Evolutionary conservation across 1,140 invertebrate genomes (phyloP), one percentile per base, ranked within the genome.

Genomic region (Physella acuta): DNA sequence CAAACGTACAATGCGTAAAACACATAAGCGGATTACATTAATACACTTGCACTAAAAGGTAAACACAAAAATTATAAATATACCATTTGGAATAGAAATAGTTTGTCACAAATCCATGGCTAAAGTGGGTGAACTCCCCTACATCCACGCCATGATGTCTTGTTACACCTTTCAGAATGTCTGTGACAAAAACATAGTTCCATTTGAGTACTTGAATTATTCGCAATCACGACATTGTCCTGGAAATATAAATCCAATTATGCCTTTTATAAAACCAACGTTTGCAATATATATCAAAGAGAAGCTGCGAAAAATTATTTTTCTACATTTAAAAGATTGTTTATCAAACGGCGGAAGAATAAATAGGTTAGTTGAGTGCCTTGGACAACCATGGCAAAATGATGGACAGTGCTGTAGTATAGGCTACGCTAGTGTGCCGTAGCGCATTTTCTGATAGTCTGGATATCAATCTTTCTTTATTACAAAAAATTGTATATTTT

Each of bases 41-140:
- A n/a, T n/a, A n/a, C n/a, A n/a, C n/a, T n/a, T n/a, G n/a, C n/a
- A n/a, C n/a, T n/a, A n/a, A n/a, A n/a, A n/a, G n/a, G n/a, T n/a
- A n/a, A n/a, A n/a, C n/a, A n/a, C n/a, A n/a, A n/a, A n/a, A n/a
- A n/a, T n/a, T n/a, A n/a, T n/a, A n/a, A n/a, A n/a, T n/a, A n/a
- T n/a, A n/a, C n/a, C n/a, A n/a, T n/a, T n/a, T n/a, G n/a, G 20
- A 44, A 44, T 11, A 44, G 24, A 55, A 55, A 24, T 14, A 28
- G 26, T 55, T 55, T 55, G 17, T 55, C 17, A 28, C 17, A 55
- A 55, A 44, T 59, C 56, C 66, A 68, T 68, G 66, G 66, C 66
- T 34, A 44, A 68, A 68, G 56, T 60, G 66, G 66, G 66, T 68
- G 66, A 68, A 68, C 66, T 68, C 66, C 66, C 66, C 66, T 68